Evolutionary conservation across 2,113 vertebrate genomes (phyloP).

Genomic region (Gobio gobio): DNA sequence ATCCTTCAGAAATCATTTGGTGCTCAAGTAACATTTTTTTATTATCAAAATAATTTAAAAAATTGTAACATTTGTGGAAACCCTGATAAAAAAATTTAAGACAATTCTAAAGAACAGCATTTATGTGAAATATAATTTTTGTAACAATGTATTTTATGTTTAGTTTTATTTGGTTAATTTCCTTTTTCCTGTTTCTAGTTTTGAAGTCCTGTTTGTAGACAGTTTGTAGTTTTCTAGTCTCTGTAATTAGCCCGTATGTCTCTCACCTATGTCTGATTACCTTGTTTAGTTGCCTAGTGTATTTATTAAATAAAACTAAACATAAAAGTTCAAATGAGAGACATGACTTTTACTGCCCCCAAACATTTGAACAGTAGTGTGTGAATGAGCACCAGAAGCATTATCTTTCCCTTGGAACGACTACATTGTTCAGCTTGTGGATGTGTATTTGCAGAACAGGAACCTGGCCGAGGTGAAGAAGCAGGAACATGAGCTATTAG

Average conservation of each 20-base stretch:
- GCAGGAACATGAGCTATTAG: conserved; percentile 84
- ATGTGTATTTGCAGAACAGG: conserved; percentile 73
- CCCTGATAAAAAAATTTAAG: background rate
- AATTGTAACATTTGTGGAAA: background rate
- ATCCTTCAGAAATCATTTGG: background rate
- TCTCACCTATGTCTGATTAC: too few species aligned
- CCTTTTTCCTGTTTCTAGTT: too few species aligned
- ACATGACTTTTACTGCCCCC: too few species aligned
- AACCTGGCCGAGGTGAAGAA: conserved; percentile 79
- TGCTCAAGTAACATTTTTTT: background rate
- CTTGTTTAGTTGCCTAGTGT: too few species aligned
- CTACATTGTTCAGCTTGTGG: conserved; percentile 11
- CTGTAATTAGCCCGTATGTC: too few species aligned
- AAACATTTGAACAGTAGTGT: too few species aligned
- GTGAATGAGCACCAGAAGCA: background rate
- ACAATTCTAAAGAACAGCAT: background rate
- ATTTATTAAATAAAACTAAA: too few species aligned
- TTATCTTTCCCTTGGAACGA: background rate
- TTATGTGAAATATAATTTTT: background rate
- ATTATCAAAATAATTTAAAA: background rate
- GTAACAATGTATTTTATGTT: background rate
- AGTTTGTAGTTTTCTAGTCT: too few species aligned
- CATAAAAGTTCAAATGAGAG: too few species aligned
- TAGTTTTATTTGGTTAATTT: too few species aligned
- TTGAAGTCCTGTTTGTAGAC: too few species aligned